Percentiles rank a stretch among this genome's conserved stretches.
Conservation (phyloP, 2,113 vertebrate species). For the Phyllostomus hastatus region DNA sequence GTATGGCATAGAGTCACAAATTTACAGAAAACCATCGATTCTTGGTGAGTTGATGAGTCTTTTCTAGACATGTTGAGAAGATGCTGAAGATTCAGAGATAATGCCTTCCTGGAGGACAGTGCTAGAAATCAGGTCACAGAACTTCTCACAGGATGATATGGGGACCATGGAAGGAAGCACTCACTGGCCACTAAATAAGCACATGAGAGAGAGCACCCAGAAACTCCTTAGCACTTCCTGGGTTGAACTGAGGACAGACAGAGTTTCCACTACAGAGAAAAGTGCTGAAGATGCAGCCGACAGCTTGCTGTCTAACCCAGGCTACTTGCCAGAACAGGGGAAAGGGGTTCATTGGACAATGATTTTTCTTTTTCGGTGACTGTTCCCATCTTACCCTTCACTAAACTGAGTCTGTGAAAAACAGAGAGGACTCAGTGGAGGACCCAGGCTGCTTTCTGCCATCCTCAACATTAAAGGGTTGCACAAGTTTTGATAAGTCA, state of each 20-base stretch:
- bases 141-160: background rate
- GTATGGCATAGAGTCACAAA: background rate
- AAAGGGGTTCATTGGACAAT: background rate
- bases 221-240: background rate
- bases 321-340: background rate
- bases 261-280: background rate
- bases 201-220: background rate
- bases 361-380: background rate
- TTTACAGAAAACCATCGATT: background rate
- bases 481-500: background rate
- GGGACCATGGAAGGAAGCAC: background rate
- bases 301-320: background rate
- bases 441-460: background rate
- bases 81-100: background rate
- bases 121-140: background rate
- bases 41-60: background rate
- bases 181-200: background rate
- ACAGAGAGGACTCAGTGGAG: background rate
- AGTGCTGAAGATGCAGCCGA: background rate
- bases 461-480: background rate
- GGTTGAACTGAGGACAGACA: background rate
- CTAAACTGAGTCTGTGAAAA: background rate
- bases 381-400: background rate
- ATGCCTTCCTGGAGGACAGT: fast-evolving
- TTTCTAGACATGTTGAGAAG: background rate